Percentiles rank a stretch among this genome's conserved stretches.
phyloP scores from a whole-genome alignment of 2,888 invertebrate genomes.

The Chrysopilus asiliformis region DNA sequence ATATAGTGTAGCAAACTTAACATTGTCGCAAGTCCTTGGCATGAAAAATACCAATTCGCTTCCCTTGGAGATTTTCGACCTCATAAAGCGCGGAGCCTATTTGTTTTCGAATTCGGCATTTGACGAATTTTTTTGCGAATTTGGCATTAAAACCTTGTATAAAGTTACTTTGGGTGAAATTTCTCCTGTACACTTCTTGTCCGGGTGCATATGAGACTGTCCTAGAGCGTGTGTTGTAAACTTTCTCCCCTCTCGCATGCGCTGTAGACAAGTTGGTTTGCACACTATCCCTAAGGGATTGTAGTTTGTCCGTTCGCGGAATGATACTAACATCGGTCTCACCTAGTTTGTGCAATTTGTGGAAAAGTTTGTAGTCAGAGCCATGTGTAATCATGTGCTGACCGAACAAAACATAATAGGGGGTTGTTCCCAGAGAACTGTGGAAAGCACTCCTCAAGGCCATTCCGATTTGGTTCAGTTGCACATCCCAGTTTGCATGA shows the following conservation, averaged over 20 bases:
- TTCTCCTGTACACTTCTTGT: neutral
- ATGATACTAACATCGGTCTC: neutral
- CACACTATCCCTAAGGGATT: neutral
- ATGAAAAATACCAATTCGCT: neutral
- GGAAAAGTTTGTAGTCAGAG: conserved; percentile 3
- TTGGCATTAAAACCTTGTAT: neutral
- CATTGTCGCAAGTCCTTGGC: neutral
- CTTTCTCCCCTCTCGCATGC: neutral
- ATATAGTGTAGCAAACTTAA: no score
- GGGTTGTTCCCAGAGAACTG: conserved; percentile 18
- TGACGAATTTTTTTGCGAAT: neutral
- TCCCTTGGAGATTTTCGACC: neutral
- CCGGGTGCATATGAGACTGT: neutral
- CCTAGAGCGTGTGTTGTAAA: neutral
- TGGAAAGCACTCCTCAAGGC: conserved; percentile 21
- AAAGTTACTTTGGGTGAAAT: conserved; percentile 1
- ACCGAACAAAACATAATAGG: conserved; percentile 18
- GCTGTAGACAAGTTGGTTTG: neutral
- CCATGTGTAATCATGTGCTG: conserved; percentile 14
- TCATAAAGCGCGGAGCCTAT: neutral
- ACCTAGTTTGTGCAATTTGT: neutral
- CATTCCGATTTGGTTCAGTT: conserved; percentile 18
- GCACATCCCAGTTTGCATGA: conserved; percentile 18
- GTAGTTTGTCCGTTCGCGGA: neutral
- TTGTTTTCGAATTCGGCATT: neutral